Evolutionary conservation across 2,888 invertebrate species (phyloP), one percentile per base, ranked within the genome.

Genomic region (Drosophila cognata): DNA sequence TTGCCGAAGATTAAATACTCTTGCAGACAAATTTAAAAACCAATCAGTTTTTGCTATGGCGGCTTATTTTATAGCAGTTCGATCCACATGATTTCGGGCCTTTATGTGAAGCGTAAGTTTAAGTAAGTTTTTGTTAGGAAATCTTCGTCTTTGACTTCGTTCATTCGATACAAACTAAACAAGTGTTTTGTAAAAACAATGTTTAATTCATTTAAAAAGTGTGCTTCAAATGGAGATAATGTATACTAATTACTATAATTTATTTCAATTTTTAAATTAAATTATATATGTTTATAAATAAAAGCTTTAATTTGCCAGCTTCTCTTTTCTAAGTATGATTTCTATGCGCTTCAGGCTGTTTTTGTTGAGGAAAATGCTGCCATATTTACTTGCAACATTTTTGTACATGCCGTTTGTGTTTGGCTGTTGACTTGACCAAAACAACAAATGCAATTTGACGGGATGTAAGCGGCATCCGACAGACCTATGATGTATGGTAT

Each of bases 381-480:
- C 58, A 51, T 59, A 46, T 62, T 8, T 28, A 35, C 35, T 52
- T 70, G 57, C 61, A 58, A 51, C 35, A 50, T 64, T 29, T 57
- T 63, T 67, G 33, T 35, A 29, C 7, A 28, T 66, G 28, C 8
- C 52, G 25, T 62, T 60, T 51, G 28, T 8, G 28, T 55, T 53
- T 60, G 16, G n/a, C 52, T 64, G 70, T 75, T 74, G 69, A 73
- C 57, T 73, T 73, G 73, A 68, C 63, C 75, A 55, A 67, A 55
- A 50, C 36, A 55, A 56, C 38, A 78, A 73, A 66, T 72, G 50
- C 66, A 25, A 72, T 72, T 56, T 48, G 73, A 67, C 51, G 62
- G 58, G 59, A 57, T 74, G 56, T 60, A 62, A 56, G 33, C 29
- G 58, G 63, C 60, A 64, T 68, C 48, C 67, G 73, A 46, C 48